Conservation (phyloP, 2,113 vertebrate species). For the Nerophis lumbriciformis region DNA sequence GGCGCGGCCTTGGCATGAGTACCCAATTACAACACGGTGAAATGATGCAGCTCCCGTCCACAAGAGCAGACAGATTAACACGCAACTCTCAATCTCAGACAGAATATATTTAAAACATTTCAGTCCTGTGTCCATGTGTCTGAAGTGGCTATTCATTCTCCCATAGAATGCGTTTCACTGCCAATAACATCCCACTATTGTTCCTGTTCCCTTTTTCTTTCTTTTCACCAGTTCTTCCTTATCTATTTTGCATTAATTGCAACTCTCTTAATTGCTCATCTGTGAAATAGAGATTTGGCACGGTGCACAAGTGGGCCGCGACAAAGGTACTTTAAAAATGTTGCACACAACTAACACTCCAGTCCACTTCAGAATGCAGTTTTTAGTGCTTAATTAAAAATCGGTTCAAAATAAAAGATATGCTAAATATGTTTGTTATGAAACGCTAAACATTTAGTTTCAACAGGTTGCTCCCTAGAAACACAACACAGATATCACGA, state of each 20-base stretch:
- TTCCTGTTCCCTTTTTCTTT: slow-evolving; percentile 42
- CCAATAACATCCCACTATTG: slow-evolving; percentile 37
- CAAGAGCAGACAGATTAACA: slow-evolving; percentile 41
- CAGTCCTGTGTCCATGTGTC: slow-evolving; percentile 6
- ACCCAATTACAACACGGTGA: slow-evolving; percentile 37
- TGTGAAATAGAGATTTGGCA: slow-evolving; percentile 38
- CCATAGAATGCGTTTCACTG: slow-evolving; percentile 45
- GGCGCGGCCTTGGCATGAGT: slow-evolving; percentile 49
- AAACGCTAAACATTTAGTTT: slow-evolving; percentile 19
- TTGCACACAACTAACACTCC: slow-evolving; percentile 44
- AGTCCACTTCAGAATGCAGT: slow-evolving; percentile 40
- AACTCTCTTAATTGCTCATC: slow-evolving; percentile 49
- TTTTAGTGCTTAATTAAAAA: slow-evolving; percentile 54
- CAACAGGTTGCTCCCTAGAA: slow-evolving; percentile 5
- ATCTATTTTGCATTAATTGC: slow-evolving; percentile 62
- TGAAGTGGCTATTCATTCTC: slow-evolving; percentile 48
- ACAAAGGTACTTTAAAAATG: slow-evolving; percentile 47
- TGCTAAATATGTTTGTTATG: slow-evolving; percentile 48
- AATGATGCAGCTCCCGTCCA: slow-evolving; percentile 13
- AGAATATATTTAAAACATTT: slow-evolving; percentile 26
- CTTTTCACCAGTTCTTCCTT: slow-evolving; percentile 60
- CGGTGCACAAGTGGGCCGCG: slow-evolving; percentile 17
- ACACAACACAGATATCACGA: not conserved
- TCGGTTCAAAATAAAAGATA: slow-evolving; percentile 43
- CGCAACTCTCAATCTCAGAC: slow-evolving; percentile 15